Base-by-base conservation (phyloP, 92 coral and sea anemone genomes). In the Palythoa caribaeorum region DNA sequence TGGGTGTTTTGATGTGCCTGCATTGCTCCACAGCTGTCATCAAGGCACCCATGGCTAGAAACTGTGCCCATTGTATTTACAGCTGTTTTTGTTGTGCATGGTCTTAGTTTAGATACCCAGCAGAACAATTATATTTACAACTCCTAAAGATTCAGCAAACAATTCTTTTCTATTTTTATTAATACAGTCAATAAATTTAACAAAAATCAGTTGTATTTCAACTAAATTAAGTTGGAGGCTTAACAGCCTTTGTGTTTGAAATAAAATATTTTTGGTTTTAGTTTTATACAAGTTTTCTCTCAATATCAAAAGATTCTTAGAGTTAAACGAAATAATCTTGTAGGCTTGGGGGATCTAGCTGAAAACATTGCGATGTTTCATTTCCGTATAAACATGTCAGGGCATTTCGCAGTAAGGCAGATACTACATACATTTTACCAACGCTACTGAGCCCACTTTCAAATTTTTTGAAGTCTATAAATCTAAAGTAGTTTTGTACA, bases 381-480 rank as follows among this genome's bases (percentile, higher is more conserved):
- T 88, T 88, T 48, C 86, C 86, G 38, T 88, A 88, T 9, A 88
- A 76, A 62, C 87, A 88, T 21, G 87, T 88, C 71, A 70, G 52
- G 55, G 87, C 90, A 88, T 88, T 88, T 52, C 79, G 90, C 40
- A 88, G 86, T 48, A 88, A 63, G 51, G 90, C 73, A 70, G 86
- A 88, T 38, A 88, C 90, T 2, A 88, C 74, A 38, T 88, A 88
- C 86, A 88, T 79, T 87, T 88, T 88, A 68, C 87, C 90, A 72
- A 79, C 87, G 69, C 77, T 71, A 38, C 88, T 83, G 68, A 88
- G 91, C 38, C 83, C 40, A 89, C 76, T 52, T 89, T 89, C 55
- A 83, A 73, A 65, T 89, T 83, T 51, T 83, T 87, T 87, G 11
- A 87, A 78, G 77, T 87, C 86, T 48, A 87, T 76, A 87, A 70